These are phyloP conservation scores for Gymnodraco acuticeps DNA, from an alignment of 2,797 vertebrate genomes.

Conservation along the genomic window DNA sequence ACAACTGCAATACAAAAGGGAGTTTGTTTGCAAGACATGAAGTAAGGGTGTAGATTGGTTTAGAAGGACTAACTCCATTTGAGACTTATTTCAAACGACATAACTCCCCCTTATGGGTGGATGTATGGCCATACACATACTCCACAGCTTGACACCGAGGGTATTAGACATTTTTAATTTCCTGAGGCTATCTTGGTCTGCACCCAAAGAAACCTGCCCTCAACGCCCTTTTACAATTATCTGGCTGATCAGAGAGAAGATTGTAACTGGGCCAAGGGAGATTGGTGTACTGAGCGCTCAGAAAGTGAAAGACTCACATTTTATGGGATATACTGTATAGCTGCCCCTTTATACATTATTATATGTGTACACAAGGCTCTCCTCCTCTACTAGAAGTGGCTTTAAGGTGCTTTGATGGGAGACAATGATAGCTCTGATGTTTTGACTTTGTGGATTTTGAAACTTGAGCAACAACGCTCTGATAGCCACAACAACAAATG, in stretches of 20 bases:
- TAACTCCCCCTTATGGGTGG: neutral
- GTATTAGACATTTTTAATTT: constrained; percentile 34
- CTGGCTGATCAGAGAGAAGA: constrained; percentile 50
- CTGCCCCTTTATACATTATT: neutral
- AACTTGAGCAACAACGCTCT: no score
- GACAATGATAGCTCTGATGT: no score
- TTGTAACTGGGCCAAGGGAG: constrained; percentile 60
- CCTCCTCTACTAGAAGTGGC: neutral
- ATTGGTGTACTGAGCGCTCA: constrained; percentile 24
- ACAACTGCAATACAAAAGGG: constrained; percentile 25
- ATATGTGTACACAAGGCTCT: neutral
- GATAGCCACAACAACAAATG: no score
- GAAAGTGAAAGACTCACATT: constrained; percentile 21
- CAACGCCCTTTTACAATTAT: constrained; percentile 56
- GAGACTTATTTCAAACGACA: neutral
- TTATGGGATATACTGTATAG: neutral
- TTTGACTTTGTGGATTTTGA: no score
- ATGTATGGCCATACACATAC: neutral
- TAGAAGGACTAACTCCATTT: neutral
- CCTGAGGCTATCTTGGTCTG: constrained; percentile 36
- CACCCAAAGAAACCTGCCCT: constrained; percentile 39
- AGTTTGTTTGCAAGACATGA: constrained; percentile 40
- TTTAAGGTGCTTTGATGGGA: neutral
- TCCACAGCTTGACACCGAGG: neutral
- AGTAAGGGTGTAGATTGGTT: constrained; percentile 13